Evolutionary conservation across 1,140 invertebrate species (phyloP).

Genomic region (Trachymyrmex cornetzi): DNA sequence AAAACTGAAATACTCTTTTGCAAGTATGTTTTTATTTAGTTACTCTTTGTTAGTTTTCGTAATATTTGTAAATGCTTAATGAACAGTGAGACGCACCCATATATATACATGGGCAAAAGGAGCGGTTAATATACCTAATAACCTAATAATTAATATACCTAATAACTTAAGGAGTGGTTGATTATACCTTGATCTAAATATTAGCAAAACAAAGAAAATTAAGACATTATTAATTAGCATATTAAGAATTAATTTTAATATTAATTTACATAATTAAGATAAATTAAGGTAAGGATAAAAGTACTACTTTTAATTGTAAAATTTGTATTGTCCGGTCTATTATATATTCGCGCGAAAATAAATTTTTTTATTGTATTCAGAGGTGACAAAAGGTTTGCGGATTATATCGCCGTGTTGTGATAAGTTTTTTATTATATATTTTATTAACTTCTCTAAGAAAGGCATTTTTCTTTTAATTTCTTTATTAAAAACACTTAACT

Average conservation of each 20-base stretch:
- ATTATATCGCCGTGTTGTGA: background rate
- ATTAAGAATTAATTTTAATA: background rate
- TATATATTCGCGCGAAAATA: background rate
- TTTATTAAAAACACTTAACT: background rate
- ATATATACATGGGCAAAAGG: background rate
- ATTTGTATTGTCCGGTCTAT: background rate
- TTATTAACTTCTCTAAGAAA: background rate
- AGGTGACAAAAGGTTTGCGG: too few relatives aligned
- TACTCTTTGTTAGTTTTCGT: background rate
- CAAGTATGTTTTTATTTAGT: background rate
- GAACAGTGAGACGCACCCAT: background rate
- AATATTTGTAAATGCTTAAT: background rate
- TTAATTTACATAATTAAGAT: background rate
- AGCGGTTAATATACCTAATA: background rate
- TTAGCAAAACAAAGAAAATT: background rate
- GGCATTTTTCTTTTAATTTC: background rate
- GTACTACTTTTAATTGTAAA: background rate
- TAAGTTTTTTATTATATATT: background rate
- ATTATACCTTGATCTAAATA: background rate
- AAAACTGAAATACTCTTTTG: background rate
- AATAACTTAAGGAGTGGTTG: background rate
- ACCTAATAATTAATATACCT: too few relatives aligned
- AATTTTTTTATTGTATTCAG: too few relatives aligned
- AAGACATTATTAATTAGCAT: background rate
- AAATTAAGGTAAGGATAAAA: background rate